Percentiles rank a stretch among this genome's conserved stretches.
Evolutionary conservation across 1,140 invertebrate species (phyloP).

Genomic region (Heliothis subflexa): DNA sequence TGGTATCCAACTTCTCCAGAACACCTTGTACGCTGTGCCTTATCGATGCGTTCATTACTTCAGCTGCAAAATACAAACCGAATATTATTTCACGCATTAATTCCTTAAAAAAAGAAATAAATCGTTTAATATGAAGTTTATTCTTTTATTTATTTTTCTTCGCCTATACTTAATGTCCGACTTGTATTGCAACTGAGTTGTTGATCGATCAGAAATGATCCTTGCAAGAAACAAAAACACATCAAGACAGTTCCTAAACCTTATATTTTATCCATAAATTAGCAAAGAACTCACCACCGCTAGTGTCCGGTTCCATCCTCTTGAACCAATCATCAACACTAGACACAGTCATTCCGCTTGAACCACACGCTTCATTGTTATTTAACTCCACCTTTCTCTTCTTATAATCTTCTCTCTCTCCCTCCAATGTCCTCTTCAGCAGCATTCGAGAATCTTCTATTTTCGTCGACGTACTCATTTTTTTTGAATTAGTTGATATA

Average conservation of each 20-base stretch:
- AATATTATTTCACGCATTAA: too few species aligned
- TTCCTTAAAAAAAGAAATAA: too few species aligned
- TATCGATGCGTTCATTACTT: conserved; percentile 44
- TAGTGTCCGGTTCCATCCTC: conserved; percentile 48
- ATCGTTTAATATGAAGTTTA: too few species aligned
- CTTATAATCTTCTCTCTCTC: conserved; percentile 30
- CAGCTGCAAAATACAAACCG: conserved; percentile 50
- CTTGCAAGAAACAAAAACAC: too few species aligned
- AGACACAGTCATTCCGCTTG: conserved; percentile 49
- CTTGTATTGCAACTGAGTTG: too few species aligned
- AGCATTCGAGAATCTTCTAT: conserved; percentile 26
- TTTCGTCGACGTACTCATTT: conserved; percentile 43
- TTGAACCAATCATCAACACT: conserved; percentile 65
- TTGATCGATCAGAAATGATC: not conserved
- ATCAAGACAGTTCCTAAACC: too few species aligned
- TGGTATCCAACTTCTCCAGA: conserved; percentile 69
- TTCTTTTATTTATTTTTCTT: too few species aligned
- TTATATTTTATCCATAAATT: not conserved
- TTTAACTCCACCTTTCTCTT: conserved; percentile 50
- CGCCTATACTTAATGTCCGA: too few species aligned
- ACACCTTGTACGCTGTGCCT: conserved; percentile 59
- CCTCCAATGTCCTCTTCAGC: conserved; percentile 47
- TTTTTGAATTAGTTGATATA: conserved; percentile 39
- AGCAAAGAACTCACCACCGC: conserved; percentile 50
- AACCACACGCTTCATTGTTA: conserved; percentile 9